Conservation (phyloP, 2,797 vertebrate species). For the Martes flavigula region DNA sequence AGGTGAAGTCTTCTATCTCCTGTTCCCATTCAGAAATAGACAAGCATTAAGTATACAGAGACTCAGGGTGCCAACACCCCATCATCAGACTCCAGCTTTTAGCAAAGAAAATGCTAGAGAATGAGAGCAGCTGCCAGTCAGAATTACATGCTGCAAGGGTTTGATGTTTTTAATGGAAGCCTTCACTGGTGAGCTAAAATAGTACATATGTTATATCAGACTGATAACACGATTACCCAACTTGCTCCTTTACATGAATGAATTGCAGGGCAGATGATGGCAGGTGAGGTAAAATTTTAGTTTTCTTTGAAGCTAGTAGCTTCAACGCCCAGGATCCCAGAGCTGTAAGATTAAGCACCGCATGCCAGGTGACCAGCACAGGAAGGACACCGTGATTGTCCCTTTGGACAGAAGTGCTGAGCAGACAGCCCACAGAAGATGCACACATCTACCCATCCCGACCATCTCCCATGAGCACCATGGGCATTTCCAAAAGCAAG, state of each 20-base stretch:
- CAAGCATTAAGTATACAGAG: slow-evolving; percentile 57
- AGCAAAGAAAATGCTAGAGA: slow-evolving; percentile 78
- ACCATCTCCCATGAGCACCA: background rate
- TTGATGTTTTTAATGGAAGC: slow-evolving; percentile 76
- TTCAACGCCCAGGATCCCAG: background rate
- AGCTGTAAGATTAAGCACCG: background rate
- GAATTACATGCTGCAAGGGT: slow-evolving; percentile 75
- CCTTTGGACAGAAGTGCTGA: background rate
- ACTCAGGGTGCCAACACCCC: slow-evolving; percentile 51
- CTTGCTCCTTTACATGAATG: slow-evolving; percentile 74
- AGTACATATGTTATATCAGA: slow-evolving; percentile 66
- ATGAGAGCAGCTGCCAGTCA: slow-evolving; percentile 81
- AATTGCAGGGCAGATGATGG: slow-evolving; percentile 44
- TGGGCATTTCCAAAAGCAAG: background rate
- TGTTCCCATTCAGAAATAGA: slow-evolving; percentile 60
- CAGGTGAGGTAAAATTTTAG: background rate
- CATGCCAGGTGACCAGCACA: background rate
- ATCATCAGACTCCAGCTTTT: slow-evolving; percentile 66
- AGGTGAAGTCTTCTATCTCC: background rate
- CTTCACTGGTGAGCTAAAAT: slow-evolving; percentile 75
- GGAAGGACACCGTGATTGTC: background rate
- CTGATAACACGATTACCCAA: slow-evolving; percentile 77
- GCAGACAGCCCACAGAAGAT: background rate
- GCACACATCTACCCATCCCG: background rate
- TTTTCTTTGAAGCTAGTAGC: background rate